These are phyloP conservation scores for Rhagium mordax DNA, from an alignment of 2,888 invertebrate species.

Conservation along the genomic window DNA sequence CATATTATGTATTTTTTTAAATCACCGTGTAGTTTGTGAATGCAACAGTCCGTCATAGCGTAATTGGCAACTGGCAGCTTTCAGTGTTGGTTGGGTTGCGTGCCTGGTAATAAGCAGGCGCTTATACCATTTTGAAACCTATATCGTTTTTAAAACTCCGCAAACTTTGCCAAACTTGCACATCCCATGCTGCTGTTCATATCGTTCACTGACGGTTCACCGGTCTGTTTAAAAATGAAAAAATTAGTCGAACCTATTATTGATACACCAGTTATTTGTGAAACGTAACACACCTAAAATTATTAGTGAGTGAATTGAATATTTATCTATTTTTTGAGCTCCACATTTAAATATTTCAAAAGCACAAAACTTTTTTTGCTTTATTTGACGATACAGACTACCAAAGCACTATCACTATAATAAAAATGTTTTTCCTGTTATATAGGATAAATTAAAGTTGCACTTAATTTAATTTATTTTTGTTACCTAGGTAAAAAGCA, in stretches of 20 bases:
- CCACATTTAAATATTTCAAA: background rate
- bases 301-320: slow-evolving; percentile 18
- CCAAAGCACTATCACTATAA: background rate
- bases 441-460: background rate
- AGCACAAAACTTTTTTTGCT: background rate
- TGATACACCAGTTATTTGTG: slow-evolving; percentile 9
- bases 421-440: background rate
- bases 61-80: slow-evolving; percentile 54
- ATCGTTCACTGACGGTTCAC: no score
- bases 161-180: slow-evolving; percentile 31
- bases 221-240: slow-evolving; percentile 1
- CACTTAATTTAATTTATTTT: no score
- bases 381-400: background rate
- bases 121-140: slow-evolving; percentile 56
- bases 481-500: no score
- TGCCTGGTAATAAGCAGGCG: slow-evolving; percentile 64
- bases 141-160: slow-evolving; percentile 38
- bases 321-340: background rate
- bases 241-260: background rate
- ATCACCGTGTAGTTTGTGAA: slow-evolving; percentile 3
- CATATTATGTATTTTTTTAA: background rate
- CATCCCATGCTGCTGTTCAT: slow-evolving; percentile 23
- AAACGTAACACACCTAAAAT: background rate
- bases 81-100: slow-evolving; percentile 63
- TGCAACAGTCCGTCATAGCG: slow-evolving; percentile 39